A percentile compares a stretch with the other conserved stretches of the same genome.
Evolutionary conservation across 1,140 invertebrate species (phyloP).

Genomic region (Rhynchophorus ferrugineus): DNA sequence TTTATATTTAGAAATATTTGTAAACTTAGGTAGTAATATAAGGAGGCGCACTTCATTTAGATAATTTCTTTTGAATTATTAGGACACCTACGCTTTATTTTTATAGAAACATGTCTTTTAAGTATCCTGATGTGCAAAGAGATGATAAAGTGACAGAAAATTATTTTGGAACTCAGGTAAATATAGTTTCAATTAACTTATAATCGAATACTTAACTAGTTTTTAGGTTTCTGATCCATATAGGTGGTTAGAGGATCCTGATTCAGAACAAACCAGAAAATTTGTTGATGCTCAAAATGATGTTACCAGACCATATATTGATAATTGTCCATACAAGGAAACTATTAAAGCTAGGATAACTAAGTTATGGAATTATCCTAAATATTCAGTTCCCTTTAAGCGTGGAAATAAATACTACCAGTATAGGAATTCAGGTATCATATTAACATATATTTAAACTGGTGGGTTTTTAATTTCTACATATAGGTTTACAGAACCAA

Average conservation of each 20-base stretch:
- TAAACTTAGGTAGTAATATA: neutral
- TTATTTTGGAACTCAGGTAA: conserved; percentile 76
- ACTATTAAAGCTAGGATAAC: conserved; percentile 72
- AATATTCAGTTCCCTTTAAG: conserved; percentile 80
- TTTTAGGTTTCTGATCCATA: conserved; percentile 83
- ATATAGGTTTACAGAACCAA: conserved; percentile 37
- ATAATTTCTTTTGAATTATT: neutral
- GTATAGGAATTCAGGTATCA: conserved; percentile 79
- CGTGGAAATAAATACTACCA: conserved; percentile 87
- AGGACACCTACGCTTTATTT: neutral
- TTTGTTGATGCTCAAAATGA: conserved; percentile 91
- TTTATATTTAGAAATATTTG: neutral
- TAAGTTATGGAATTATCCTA: conserved; percentile 93
- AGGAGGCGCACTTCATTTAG: neutral
- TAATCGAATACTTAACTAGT: conserved; percentile 2
- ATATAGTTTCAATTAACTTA: conserved; percentile 1
- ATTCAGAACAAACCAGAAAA: conserved; percentile 81
- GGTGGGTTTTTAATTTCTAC: neutral
- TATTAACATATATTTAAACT: neutral
- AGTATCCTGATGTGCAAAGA: conserved; percentile 67
- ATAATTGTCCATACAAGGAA: conserved; percentile 63
- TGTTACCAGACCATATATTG: conserved; percentile 78
- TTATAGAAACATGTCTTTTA: conserved; percentile 23
- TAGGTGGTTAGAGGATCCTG: conserved; percentile 94
- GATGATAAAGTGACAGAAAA: conserved; percentile 72